Evolutionary conservation across 2,797 vertebrate species (phyloP).

Genomic region (Arremon aurantiirostris): DNA sequence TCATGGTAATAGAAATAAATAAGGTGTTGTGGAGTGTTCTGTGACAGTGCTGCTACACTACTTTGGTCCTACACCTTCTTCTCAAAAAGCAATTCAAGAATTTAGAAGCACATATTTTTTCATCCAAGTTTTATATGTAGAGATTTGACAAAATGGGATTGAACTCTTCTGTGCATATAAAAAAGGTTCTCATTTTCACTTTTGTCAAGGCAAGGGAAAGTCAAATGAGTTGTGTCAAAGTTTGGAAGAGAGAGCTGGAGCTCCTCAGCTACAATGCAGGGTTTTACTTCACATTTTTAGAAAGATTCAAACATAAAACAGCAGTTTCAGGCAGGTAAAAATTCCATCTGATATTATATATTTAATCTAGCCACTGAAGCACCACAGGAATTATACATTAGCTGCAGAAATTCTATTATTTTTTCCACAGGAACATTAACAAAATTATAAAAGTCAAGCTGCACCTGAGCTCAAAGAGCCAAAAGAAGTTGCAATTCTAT

Average conservation of each 20-base stretch:
- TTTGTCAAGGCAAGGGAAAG: neutral
- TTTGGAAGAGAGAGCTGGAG: neutral
- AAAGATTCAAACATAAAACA: neutral
- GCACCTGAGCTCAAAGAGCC: conserved; percentile 6
- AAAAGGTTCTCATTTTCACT: neutral
- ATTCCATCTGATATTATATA: neutral
- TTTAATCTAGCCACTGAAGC: neutral
- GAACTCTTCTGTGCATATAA: neutral
- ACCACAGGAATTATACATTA: neutral
- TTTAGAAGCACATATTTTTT: neutral
- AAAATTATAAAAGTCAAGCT: neutral
- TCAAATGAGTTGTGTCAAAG: neutral
- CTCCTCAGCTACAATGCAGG: neutral
- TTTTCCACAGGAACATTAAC: neutral
- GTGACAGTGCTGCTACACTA: neutral
- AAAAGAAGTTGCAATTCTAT: neutral
- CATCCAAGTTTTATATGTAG: neutral
- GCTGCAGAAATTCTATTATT: neutral
- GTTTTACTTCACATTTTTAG: neutral
- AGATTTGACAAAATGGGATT: neutral
- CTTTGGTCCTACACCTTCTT: neutral
- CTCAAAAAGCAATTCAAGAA: neutral
- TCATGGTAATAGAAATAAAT: neutral
- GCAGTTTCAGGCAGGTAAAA: neutral
- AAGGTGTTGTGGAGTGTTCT: neutral